Base-by-base conservation (phyloP, 2,113 vertebrate species). In the Zosterops pallidus region DNA sequence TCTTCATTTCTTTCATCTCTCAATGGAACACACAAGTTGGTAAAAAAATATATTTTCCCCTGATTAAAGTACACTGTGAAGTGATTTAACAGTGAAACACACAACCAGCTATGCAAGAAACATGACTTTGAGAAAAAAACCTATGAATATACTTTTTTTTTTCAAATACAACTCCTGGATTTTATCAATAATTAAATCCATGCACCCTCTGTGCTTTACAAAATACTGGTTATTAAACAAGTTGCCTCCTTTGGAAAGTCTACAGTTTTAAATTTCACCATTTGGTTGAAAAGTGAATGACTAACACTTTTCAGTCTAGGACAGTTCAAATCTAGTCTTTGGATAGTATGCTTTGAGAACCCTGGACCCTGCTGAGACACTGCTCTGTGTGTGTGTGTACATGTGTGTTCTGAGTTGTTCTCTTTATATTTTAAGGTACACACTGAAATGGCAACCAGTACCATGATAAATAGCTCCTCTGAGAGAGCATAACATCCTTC, bases 11-110 rank as follows among this genome's bases (percentile, higher is more conserved):
- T 80, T 80, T 49, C 12, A 68, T 4, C 2, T 63, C 25, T 56
- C 49, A 76, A n/a, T 1, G n/a, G 37, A 65, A 78, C 0, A 0
- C 16, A 46, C 9, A 39, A 63, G 6, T 2, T 55, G 17, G 33
- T 2, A 5, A 86, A 79, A 67, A 41, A 35, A 42, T 39, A 14
- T 0, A 17, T 39, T 55, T 90, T 59, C n/a, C 29, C 33, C 10
- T 21, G 1, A 33, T 35, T 28, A 26, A 88, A 57, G 14, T 46
- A 83, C 39, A 59, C 4, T 14, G 12, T 44, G 33, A 89, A 60
- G 18, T 44, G 17, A 83, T 85, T 57, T 63, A 75, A 50, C 19
- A 72, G 33, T 19, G 52, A 79, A 70, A 67, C 15, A 62, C 19
- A 62, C 6, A 80, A 76, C 4, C 26, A 83, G 12, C 15, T 59